Base-by-base conservation (phyloP, 2,888 invertebrate genomes). In the Lycocerus yunnanus region DNA sequence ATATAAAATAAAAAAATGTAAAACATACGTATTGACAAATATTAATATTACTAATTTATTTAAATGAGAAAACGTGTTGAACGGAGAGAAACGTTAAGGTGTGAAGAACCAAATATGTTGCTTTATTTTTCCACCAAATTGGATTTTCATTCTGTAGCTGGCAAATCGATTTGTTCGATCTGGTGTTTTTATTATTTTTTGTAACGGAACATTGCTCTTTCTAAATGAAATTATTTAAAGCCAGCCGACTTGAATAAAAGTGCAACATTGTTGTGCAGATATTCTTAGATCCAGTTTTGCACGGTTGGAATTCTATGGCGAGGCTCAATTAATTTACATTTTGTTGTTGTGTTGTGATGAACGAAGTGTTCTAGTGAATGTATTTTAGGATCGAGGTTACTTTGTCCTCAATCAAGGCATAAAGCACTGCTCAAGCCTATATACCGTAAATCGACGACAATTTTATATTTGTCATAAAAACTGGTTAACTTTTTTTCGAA, bases 401-500 rank as follows among this genome's bases (percentile, higher is more conserved):
- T 63, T 63, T 63, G 61, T 14, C 61, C 61, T 63, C 61, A 16
- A 63, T 63, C 61, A 63, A 63, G 61, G 16, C 61, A 63, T 63
- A 63, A 18, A 63, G 61, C 61, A 63, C 60, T 43, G 43, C n/a
- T 43, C 43, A n/a, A 43, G n/a, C 43, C 6, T 43, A n/a, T 6
- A 43, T 43, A 43, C 43, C 43, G 43, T 43, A 43, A 43, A 43
- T 43, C 43, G 43, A 43, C n/a, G 43, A 43, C 43, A 43, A 43
- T 43, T 43, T 43, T 43, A 24, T 27, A 43, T 43, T 43, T 43
- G n/a, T 43, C 43, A 43, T 43, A 43, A 43, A n/a, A 43, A 43
- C 43, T 43, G 43, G 43, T 43, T 43, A 43, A 6, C 43, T 5
- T 43, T 43, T n/a, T n/a, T 43, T 43, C 43, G 8, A 43, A 43